Evolutionary conservation across 2,797 vertebrate genomes (phyloP).

Genomic region (Lepilemur ruficaudatus): DNA sequence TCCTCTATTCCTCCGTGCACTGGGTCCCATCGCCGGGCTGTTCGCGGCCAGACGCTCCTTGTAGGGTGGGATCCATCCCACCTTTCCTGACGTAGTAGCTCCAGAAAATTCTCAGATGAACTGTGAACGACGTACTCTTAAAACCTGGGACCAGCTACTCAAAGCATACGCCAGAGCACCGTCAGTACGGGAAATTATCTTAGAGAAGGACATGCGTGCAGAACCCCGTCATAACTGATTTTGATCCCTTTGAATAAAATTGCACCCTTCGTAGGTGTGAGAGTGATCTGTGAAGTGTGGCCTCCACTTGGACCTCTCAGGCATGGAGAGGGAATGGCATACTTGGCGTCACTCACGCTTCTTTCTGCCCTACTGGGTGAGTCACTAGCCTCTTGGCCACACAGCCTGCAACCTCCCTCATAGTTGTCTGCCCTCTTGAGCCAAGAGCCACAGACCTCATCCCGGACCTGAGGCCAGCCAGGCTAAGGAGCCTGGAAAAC

Average conservation of each 20-base stretch:
- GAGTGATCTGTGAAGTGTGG: too few relatives aligned
- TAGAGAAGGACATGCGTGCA: neutral
- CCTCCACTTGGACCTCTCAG: neutral
- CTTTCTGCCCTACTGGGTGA: neutral
- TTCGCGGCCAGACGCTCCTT: neutral
- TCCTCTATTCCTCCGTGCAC: neutral
- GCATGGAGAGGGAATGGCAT: fast-evolving
- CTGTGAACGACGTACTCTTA: too few relatives aligned
- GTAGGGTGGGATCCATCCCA: neutral
- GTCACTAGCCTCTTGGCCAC: neutral
- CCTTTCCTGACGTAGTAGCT: neutral
- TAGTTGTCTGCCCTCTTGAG: neutral
- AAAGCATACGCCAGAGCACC: neutral
- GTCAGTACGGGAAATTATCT: neutral
- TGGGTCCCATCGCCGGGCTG: neutral
- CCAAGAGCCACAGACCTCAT: neutral
- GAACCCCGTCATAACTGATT: neutral
- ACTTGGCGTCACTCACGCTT: neutral
- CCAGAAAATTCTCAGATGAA: neutral
- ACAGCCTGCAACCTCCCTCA: fast-evolving
- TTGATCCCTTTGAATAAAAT: neutral
- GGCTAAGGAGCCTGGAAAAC: neutral
- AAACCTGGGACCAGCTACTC: neutral
- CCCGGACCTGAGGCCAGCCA: neutral
- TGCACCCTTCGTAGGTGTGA: neutral